These are phyloP conservation scores for Burhinus bistriatus DNA, from an alignment of 2,113 vertebrate species.

Conservation along the genomic window DNA sequence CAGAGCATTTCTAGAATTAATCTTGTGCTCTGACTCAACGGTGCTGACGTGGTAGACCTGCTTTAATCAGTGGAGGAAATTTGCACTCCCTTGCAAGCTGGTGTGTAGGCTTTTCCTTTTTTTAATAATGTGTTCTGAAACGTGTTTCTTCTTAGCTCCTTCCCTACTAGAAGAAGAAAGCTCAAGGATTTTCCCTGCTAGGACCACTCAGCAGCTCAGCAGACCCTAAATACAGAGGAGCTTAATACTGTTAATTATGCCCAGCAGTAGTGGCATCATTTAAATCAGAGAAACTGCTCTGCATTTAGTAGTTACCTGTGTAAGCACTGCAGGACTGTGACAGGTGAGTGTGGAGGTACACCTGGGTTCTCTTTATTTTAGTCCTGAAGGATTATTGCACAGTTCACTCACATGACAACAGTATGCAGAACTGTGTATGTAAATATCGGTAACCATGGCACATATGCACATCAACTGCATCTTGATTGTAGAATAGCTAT, in stretches of 20 bases:
- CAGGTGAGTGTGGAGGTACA: neutral
- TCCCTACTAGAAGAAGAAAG: neutral
- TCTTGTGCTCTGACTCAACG: slow-evolving; percentile 22
- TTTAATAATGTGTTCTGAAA: slow-evolving; percentile 5
- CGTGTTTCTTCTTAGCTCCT: neutral
- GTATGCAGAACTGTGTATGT: too few relatives aligned
- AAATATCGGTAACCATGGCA: neutral
- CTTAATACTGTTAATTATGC: neutral
- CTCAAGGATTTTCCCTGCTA: neutral
- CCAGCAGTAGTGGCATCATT: neutral
- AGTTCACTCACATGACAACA: neutral
- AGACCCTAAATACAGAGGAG: neutral
- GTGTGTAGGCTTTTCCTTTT: neutral
- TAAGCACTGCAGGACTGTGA: neutral
- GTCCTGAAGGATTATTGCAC: neutral
- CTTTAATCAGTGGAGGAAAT: slow-evolving; percentile 38
- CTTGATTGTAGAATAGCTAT: neutral
- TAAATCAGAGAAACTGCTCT: neutral
- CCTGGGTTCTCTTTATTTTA: neutral
- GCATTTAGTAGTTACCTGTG: neutral
- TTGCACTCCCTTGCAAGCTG: neutral
- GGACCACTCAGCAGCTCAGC: neutral
- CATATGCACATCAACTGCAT: neutral
- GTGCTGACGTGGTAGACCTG: neutral
- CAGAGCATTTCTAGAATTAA: slow-evolving; percentile 44